These are phyloP conservation scores for Andrena fulva DNA, from an alignment of 2,888 invertebrate species.

Conservation along the genomic window DNA sequence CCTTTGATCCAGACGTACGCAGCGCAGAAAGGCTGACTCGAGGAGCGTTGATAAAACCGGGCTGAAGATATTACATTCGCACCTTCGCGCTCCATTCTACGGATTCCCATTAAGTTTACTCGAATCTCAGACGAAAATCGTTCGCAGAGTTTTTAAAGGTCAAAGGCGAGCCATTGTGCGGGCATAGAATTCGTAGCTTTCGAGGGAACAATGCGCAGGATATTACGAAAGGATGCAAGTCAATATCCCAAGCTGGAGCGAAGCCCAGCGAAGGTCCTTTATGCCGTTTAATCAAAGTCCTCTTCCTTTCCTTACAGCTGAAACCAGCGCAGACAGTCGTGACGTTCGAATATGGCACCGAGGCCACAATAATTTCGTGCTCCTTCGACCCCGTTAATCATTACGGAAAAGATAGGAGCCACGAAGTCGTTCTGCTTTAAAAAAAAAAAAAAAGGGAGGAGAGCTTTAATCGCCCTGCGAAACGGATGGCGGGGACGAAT, in stretches of 20 bases:
- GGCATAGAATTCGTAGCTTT: conserved; percentile 14
- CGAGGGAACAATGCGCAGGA: conserved; percentile 24
- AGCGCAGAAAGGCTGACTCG: conserved; percentile 1
- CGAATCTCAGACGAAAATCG: not conserved
- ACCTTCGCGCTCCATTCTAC: no score
- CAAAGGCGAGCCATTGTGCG: not conserved
- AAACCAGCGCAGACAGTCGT: not conserved
- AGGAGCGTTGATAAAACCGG: not conserved
- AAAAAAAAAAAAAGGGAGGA: not conserved
- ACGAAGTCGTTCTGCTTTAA: not conserved
- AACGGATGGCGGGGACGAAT: conserved; percentile 14
- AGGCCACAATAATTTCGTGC: not conserved
- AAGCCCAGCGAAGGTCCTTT: not conserved
- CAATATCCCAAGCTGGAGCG: conserved; percentile 13
- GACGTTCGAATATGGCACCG: not conserved
- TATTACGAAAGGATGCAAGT: conserved; percentile 26
- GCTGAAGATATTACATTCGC: no score
- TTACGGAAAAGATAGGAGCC: not conserved
- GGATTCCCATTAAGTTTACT: no score
- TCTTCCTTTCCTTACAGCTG: not conserved
- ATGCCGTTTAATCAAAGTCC: not conserved
- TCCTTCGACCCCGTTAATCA: not conserved
- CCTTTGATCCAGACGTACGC: not conserved
- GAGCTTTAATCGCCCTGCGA: not conserved
- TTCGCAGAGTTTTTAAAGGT: not conserved